phyloP scores from a whole-genome alignment of 2,888 invertebrate species.

The Suillia variegata region DNA sequence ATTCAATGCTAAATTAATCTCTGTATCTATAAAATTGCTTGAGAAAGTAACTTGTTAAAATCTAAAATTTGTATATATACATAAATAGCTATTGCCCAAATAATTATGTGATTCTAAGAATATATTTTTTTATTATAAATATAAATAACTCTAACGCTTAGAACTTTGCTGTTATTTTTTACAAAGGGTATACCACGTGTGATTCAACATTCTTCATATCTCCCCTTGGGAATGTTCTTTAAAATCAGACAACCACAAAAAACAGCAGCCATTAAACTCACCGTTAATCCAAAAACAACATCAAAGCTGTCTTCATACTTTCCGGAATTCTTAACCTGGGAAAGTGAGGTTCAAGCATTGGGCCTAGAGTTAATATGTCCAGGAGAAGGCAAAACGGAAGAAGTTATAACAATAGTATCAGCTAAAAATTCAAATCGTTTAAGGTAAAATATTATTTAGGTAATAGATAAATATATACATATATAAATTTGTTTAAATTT shows the following conservation, averaged over 20 bases:
- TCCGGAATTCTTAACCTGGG: conserved; percentile 47
- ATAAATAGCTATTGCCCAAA: no score
- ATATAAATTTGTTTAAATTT: no score
- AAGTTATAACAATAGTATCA: conserved; percentile 55
- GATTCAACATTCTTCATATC: conserved; percentile 42
- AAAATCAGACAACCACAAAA: conserved; percentile 52
- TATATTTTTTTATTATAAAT: no score
- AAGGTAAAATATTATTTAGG: no score
- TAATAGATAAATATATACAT: no score
- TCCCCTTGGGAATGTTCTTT: conserved; percentile 56
- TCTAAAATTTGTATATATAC: no score
- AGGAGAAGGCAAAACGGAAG: conserved; percentile 43
- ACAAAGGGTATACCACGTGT: conserved; percentile 55
- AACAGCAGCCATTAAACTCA: conserved; percentile 55
- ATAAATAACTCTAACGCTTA: no score
- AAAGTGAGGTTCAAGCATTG: conserved; percentile 51
- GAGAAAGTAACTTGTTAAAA: no score
- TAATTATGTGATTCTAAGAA: no score
- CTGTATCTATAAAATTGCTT: no score
- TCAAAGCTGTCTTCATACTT: conserved; percentile 52
- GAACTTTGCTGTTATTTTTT: not conserved
- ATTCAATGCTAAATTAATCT: no score
- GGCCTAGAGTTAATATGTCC: conserved; percentile 50
- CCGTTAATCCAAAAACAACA: conserved; percentile 46
- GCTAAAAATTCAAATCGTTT: conserved; percentile 60